A percentile compares a stretch with the other conserved stretches of the same genome.
Evolutionary conservation across 2,113 vertebrate species (phyloP).

Genomic region (Taurulus bubalis): DNA sequence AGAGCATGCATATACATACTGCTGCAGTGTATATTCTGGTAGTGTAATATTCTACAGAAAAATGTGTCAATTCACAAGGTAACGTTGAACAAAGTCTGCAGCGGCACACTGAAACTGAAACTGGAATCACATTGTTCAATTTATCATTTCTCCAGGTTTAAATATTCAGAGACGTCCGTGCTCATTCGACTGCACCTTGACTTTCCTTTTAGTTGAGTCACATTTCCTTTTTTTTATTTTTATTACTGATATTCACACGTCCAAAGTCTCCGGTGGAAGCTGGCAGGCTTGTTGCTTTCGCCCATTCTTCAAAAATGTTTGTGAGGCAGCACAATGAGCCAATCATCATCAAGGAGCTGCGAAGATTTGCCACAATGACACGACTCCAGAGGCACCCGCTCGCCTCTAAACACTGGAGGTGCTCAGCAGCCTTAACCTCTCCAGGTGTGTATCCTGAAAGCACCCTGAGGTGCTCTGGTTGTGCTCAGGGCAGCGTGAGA

Average conservation of each 20-base stretch:
- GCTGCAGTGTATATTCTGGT: neutral
- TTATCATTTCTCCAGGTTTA: neutral
- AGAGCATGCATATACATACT: neutral
- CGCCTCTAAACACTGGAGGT: neutral
- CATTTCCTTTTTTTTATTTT: neutral
- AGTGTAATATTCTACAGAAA: neutral
- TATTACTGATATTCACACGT: neutral
- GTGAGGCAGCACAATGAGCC: neutral
- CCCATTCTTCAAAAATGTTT: neutral
- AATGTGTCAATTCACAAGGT: neutral
- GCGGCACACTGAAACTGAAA: no score
- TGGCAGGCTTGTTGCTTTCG: neutral
- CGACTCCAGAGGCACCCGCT: neutral
- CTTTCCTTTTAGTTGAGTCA: neutral
- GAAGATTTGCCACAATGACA: neutral
- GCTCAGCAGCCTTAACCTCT: neutral
- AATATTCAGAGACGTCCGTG: neutral
- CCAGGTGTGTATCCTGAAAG: neutral
- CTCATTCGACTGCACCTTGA: neutral
- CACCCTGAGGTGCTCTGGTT: conserved; percentile 9
- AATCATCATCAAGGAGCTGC: neutral
- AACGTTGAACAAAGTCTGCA: neutral
- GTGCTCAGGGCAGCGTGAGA: conserved; percentile 21
- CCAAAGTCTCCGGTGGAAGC: neutral
- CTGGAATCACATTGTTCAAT: neutral